These are phyloP conservation scores for Heterotilapia buettikoferi DNA, from an alignment of 2,113 vertebrate genomes.

Conservation along the genomic window DNA sequence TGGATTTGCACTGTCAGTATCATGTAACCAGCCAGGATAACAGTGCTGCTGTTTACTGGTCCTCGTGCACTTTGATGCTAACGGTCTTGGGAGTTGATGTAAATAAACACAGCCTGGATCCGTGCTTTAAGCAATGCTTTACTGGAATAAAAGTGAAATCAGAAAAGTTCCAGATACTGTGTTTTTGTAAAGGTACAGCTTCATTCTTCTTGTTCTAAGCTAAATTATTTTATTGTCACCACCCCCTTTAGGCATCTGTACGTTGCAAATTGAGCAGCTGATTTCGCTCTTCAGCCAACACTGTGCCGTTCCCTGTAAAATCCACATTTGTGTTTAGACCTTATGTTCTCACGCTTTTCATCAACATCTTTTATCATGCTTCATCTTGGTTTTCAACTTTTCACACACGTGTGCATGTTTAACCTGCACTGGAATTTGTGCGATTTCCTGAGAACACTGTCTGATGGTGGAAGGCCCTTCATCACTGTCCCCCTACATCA, in stretches of 20 bases:
- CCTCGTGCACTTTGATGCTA: neutral
- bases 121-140: neutral
- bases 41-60: neutral
- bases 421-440: neutral
- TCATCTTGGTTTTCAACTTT: neutral
- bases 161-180: neutral
- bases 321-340: neutral
- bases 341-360: neutral
- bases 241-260: neutral
- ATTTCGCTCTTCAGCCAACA: neutral
- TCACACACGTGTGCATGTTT: neutral
- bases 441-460: neutral
- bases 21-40: neutral
- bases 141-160: neutral
- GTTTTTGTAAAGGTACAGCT: neutral
- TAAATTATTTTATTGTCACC: neutral
- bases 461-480: neutral
- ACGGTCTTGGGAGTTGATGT: neutral
- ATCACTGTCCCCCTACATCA: neutral
- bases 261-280: neutral
- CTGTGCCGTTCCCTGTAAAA: neutral
- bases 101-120: neutral
- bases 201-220: neutral
- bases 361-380: neutral
- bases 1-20: neutral